phyloP scores from a whole-genome alignment of 2,113 vertebrate species.

The Hypocryptadius cinnamomeus region DNA sequence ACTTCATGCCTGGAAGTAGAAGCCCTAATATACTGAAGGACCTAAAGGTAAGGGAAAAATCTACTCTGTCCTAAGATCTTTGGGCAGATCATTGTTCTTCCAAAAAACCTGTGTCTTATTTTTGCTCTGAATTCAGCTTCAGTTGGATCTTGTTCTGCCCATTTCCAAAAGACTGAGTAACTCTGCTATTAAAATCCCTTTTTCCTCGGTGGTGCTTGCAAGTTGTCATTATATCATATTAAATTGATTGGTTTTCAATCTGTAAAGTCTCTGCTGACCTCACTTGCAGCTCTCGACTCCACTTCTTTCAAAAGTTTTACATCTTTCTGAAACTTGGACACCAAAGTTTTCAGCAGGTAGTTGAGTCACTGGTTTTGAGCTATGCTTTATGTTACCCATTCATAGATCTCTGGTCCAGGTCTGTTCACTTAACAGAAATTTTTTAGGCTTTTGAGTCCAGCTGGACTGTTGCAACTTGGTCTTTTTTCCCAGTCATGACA shows the following conservation, averaged over 20 bases:
- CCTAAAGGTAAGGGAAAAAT: neutral
- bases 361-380: neutral
- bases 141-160: neutral
- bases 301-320: neutral
- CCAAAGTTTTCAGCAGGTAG: neutral
- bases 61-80: neutral
- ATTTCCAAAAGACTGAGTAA: neutral
- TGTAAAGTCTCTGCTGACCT: slow-evolving; percentile 3
- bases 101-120: neutral
- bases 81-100: neutral
- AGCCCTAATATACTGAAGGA: neutral
- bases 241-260: neutral
- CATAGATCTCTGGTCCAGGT: neutral
- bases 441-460: neutral
- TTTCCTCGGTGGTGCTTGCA: slow-evolving; percentile 25
- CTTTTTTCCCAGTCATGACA: neutral
- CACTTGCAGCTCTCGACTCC: neutral
- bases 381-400: neutral
- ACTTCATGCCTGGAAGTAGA: neutral
- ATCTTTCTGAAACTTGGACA: neutral
- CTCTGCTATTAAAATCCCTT: neutral
- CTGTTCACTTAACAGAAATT: neutral
- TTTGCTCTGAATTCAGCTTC: neutral
- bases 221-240: neutral
- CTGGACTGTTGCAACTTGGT: neutral